A percentile compares a stretch with the other conserved stretches of the same genome.
phyloP scores from a whole-genome alignment of 2,888 invertebrate genomes.

The Agrochola lota region DNA sequence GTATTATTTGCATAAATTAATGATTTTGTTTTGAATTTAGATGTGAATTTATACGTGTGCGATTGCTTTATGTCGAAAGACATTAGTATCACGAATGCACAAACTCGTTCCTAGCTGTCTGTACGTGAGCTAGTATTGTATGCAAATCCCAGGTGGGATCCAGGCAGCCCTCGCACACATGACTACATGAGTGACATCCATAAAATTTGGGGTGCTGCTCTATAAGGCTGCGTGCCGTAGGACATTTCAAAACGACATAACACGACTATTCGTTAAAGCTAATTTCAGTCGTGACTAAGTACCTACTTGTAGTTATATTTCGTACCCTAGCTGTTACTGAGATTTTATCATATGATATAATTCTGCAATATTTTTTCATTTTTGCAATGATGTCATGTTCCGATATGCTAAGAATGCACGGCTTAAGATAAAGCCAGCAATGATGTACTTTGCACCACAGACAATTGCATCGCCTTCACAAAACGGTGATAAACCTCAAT shows the following conservation, averaged over 20 bases:
- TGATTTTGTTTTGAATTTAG: conserved; percentile 41
- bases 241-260: conserved; percentile 23
- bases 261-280: conserved; percentile 11
- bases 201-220: conserved; percentile 53
- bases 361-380: conserved; percentile 4
- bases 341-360: conserved; percentile 21
- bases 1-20: conserved; percentile 26
- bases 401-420: conserved; percentile 30
- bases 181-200: conserved; percentile 64
- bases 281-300: conserved; percentile 27
- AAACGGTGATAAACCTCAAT: conserved; percentile 58
- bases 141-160: conserved; percentile 71
- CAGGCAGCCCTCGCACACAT: conserved; percentile 47
- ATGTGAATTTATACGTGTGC: conserved; percentile 36
- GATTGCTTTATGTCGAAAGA: conserved; percentile 41
- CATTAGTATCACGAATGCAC: conserved; percentile 49
- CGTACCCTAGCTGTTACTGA: background rate
- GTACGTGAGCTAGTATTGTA: conserved; percentile 72
- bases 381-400: conserved; percentile 51
- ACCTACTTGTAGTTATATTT: conserved; percentile 3
- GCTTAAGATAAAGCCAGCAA: conserved; percentile 49
- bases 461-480: conserved; percentile 44
- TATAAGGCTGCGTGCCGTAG: conserved; percentile 10
- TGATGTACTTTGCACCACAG: conserved; percentile 22
- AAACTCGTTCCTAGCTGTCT: conserved; percentile 48